phyloP scores from a whole-genome alignment of 2,113 vertebrate genomes.

The Oreotrochilus melanogaster region DNA sequence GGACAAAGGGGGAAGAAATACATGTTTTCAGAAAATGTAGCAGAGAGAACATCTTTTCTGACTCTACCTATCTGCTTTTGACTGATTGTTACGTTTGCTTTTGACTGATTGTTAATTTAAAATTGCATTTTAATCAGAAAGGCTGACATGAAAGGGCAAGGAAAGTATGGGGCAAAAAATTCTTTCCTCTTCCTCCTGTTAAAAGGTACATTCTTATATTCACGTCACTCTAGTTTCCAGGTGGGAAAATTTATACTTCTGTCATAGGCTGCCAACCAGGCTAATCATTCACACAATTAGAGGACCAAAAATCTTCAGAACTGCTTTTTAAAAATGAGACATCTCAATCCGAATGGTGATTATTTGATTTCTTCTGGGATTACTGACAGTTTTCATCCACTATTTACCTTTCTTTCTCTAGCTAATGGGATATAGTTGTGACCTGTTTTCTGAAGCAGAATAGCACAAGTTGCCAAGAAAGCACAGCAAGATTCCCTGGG shows the following conservation, averaged over 20 bases:
- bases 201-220: conserved; percentile 17
- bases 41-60: not conserved
- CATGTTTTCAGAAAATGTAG: not conserved
- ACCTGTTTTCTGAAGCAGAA: not conserved
- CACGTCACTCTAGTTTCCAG: not conserved
- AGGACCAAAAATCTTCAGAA: not conserved
- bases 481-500: not conserved
- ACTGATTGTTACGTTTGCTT: not conserved
- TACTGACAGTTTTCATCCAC: not conserved
- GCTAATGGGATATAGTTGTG: not conserved
- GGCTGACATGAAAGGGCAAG: not conserved
- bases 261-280: not conserved
- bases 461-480: not conserved
- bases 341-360: not conserved
- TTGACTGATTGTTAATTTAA: not conserved
- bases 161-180: not conserved
- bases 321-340: conserved; percentile 10
- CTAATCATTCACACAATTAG: conserved; percentile 38
- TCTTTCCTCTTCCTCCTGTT: not conserved
- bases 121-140: not conserved
- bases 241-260: conserved; percentile 42
- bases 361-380: not conserved
- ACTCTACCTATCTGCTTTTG: not conserved
- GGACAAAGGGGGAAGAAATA: not conserved
- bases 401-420: not conserved